phyloP scores from a whole-genome alignment of 2,113 vertebrate genomes.

The Lanius collurio region DNA sequence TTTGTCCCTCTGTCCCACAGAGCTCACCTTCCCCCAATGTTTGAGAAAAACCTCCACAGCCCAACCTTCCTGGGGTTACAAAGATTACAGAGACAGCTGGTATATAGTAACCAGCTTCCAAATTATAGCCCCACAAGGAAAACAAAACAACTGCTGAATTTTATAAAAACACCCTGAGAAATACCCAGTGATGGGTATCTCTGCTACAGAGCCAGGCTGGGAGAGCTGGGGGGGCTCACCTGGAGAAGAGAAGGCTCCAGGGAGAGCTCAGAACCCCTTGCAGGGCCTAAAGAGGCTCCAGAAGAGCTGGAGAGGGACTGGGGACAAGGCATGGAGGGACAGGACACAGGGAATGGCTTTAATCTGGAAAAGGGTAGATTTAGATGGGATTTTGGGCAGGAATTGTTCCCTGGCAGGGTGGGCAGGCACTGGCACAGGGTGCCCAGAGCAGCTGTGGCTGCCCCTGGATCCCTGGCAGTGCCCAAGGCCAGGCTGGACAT shows the following conservation, averaged over 20 bases:
- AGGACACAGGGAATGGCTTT: background rate
- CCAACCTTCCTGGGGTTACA: background rate
- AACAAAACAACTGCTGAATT: background rate
- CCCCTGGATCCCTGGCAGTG: background rate
- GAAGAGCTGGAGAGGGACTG: background rate
- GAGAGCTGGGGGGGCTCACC: background rate
- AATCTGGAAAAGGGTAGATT: too few species aligned
- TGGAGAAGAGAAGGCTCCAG: background rate
- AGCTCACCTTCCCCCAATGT: background rate
- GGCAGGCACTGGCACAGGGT: background rate
- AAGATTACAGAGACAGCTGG: background rate
- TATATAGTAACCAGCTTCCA: background rate
- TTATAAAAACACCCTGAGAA: background rate
- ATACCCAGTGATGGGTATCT: background rate
- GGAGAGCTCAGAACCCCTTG: background rate
- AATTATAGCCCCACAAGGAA: background rate
- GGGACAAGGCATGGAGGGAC: background rate
- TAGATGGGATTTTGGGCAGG: too few species aligned
- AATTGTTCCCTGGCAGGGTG: background rate
- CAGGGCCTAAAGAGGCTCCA: background rate
- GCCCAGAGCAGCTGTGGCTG: background rate
- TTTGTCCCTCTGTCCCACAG: background rate
- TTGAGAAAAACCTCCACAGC: background rate
- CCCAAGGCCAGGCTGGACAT: background rate
- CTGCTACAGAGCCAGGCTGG: background rate